phyloP scores from a whole-genome alignment of 1,140 invertebrate species.

The Diploscapter pachys region DNA sequence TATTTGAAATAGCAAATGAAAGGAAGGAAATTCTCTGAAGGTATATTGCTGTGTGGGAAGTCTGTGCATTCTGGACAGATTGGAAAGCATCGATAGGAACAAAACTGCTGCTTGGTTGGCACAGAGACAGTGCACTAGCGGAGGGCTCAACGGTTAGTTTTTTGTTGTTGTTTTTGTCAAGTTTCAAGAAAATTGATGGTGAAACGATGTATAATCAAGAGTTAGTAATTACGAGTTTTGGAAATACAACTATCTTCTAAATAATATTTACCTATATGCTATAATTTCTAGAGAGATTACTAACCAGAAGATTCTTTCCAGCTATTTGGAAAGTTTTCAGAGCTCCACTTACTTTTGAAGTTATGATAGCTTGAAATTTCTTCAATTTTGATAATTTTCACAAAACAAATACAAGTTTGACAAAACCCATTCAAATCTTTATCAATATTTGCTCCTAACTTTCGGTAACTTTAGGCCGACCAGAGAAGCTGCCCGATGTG shows the following conservation, averaged over 20 bases:
- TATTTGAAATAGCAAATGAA: not conserved
- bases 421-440: not conserved
- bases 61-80: conserved; percentile 76
- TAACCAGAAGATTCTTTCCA: too few relatives aligned
- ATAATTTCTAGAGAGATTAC: too few relatives aligned
- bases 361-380: too few relatives aligned
- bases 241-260: too few relatives aligned
- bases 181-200: not conserved
- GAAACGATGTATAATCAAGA: not conserved
- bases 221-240: too few relatives aligned
- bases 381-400: not conserved
- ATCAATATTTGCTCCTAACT: not conserved
- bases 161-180: not conserved
- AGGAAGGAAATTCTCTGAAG: conserved; percentile 58
- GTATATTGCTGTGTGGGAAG: conserved; percentile 93
- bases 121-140: conserved; percentile 89
- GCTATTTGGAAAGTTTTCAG: too few relatives aligned
- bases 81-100: conserved; percentile 83
- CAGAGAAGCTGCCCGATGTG: conserved; percentile 69
- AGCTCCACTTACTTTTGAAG: too few relatives aligned
- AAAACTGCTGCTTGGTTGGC: conserved; percentile 94
- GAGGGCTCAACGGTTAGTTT: conserved; percentile 89
- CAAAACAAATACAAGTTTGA: not conserved
- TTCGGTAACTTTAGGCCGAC: conserved; percentile 61
- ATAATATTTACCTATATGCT: too few relatives aligned